Evolutionary conservation across 2,888 invertebrate genomes (phyloP), one percentile per base, ranked within the genome.

Genomic region (Sabatieria punctata): DNA sequence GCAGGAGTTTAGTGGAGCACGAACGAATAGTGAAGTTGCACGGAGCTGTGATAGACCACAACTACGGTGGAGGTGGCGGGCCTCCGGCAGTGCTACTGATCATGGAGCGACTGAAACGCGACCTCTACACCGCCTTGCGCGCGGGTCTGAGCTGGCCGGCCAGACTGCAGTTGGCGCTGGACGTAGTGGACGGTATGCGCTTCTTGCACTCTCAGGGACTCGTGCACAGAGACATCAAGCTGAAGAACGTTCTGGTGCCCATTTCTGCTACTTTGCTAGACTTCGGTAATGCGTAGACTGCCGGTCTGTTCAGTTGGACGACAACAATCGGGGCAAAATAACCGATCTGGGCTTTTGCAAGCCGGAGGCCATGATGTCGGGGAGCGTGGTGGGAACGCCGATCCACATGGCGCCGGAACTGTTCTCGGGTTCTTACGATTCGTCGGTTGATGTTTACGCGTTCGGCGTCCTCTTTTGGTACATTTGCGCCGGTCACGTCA

Each of bases 361-460:
- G 52, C 82, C 83, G 1, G 83, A 82, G 63, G 83, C 85, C 1
- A 82, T 85, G 75, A 81, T 86, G 76, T 82, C 82, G 1, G 85
- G 85, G 1, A 84, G 83, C 51, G 78, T 85, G 50, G 85, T 85
- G 23, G 53, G 69, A n/a, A 68, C 69, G 4, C 86, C 85, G 0
- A 81, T 84, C 49, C 85, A 86, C 66, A 85, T 86, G 85, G 85
- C 85, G 13, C 86, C 86, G 0, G 85, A 86, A 65, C 71, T 86
- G 43, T 74, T 85, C 49, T 77, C 76, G 15, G 82, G 84, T 33
- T n/a, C 25, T 0, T 85, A 85, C 60, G 81, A 83, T 62, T 78
- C 78, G 51, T 77, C 78, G 50, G 85, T 86, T 8, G 85, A 86
- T 60, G 80, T 85, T 0, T 86, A 85, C 62, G 85, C 85, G 1